Percentiles rank a stretch among this genome's conserved stretches.
phyloP scores from a whole-genome alignment of 2,888 invertebrate genomes.

The Steinernema carpocapsae region DNA sequence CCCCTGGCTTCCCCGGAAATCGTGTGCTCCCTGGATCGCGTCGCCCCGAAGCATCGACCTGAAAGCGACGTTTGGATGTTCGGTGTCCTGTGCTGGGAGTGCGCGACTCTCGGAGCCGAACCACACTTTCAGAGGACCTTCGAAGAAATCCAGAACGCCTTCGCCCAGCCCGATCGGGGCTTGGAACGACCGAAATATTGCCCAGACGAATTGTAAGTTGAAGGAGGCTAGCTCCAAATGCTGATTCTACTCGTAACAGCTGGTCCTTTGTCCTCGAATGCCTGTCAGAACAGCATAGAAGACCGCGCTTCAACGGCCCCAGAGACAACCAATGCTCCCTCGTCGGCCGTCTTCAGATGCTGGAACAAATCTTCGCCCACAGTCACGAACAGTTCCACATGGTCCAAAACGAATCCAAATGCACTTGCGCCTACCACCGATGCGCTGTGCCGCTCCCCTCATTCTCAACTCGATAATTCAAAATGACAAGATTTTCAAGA shows the following conservation, averaged over 20 bases:
- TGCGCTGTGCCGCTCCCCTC: constrained; percentile 53
- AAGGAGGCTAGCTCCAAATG: not conserved
- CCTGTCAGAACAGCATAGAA: constrained; percentile 59
- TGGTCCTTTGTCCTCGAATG: constrained; percentile 60
- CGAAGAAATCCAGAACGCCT: constrained; percentile 59
- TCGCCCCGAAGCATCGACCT: constrained; percentile 55
- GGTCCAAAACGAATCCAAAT: constrained; percentile 58
- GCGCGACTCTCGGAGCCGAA: constrained; percentile 62
- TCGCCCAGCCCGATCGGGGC: constrained; percentile 59
- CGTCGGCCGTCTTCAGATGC: constrained; percentile 39
- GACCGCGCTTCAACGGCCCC: constrained; percentile 60
- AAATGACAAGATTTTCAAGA: too few species aligned
- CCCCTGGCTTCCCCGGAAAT: constrained; percentile 66
- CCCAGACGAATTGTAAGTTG: constrained; percentile 62
- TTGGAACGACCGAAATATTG: constrained; percentile 58
- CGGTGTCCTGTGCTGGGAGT: constrained; percentile 57
- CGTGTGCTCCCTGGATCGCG: constrained; percentile 56
- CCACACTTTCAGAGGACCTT: constrained; percentile 62
- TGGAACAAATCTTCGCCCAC: constrained; percentile 43
- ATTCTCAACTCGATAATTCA: constrained; percentile 37
- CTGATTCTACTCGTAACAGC: constrained; percentile 51
- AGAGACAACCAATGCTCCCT: constrained; percentile 45
- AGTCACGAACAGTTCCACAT: constrained; percentile 45
- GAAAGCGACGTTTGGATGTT: constrained; percentile 65
- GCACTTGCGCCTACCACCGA: constrained; percentile 63